Conservation (phyloP, 2,888 invertebrate genomes). For the Melinopterus prodromus region DNA sequence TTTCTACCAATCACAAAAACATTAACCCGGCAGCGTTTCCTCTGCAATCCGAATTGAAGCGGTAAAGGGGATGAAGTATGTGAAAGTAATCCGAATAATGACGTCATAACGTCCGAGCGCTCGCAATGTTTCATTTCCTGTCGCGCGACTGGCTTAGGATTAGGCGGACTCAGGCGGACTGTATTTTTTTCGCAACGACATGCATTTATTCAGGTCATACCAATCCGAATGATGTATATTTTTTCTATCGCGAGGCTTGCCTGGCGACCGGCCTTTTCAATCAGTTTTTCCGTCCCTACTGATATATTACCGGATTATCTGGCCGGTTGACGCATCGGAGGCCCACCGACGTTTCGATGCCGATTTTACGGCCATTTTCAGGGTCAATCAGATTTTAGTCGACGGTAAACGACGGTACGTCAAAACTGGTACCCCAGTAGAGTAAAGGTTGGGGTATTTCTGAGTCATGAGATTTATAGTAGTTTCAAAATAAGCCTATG, state of each 20-base stretch:
- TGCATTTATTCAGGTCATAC: constrained; percentile 4
- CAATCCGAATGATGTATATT: background rate
- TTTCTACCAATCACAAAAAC: background rate
- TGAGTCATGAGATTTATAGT: background rate
- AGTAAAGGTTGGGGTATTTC: background rate
- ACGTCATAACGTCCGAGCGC: background rate
- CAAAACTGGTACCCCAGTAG: too few relatives aligned
- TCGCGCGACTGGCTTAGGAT: background rate
- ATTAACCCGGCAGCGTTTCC: background rate
- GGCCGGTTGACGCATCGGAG: background rate
- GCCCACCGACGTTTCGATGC: background rate
- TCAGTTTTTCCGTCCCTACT: background rate
- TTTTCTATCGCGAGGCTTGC: background rate
- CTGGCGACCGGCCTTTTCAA: background rate
- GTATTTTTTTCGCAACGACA: constrained; percentile 4
- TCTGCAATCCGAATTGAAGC: background rate
- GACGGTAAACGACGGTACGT: background rate
- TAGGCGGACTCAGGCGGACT: background rate
- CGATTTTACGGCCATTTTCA: background rate
- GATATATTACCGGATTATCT: background rate
- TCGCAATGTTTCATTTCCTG: background rate
- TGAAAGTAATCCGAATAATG: background rate
- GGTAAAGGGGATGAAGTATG: background rate
- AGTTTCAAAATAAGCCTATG: background rate
- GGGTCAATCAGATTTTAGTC: background rate